Conservation (phyloP, 2,113 vertebrate genomes). For the Eulemur macaco region DNA sequence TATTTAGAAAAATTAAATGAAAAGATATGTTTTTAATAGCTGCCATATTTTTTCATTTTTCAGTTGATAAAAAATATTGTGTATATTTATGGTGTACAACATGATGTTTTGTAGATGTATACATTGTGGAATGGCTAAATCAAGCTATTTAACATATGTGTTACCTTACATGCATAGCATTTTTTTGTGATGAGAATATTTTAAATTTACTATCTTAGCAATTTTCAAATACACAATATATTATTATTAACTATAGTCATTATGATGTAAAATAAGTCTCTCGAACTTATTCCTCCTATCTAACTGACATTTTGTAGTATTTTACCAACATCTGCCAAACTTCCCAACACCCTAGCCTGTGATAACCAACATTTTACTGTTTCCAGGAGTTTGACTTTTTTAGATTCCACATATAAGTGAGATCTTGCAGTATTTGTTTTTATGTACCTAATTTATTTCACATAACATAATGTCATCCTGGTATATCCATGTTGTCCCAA, state of each 20-base stretch:
- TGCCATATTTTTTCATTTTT: background rate
- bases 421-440: background rate
- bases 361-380: background rate
- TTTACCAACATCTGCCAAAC: background rate
- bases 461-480: background rate
- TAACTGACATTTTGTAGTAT: background rate
- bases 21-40: background rate
- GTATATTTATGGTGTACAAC: background rate
- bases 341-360: too few relatives aligned
- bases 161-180: background rate
- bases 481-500: background rate
- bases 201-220: background rate
- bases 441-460: background rate
- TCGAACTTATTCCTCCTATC: background rate
- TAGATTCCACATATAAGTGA: background rate
- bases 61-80: background rate
- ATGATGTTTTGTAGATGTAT: background rate
- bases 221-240: background rate
- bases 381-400: background rate
- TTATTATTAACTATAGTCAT: background rate
- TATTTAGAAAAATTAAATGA: background rate
- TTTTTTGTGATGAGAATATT: background rate
- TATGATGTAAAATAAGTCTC: background rate
- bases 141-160: background rate
- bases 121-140: background rate